Base-by-base conservation (phyloP, 1,140 invertebrate genomes). In the Zaprionus africanus region DNA sequence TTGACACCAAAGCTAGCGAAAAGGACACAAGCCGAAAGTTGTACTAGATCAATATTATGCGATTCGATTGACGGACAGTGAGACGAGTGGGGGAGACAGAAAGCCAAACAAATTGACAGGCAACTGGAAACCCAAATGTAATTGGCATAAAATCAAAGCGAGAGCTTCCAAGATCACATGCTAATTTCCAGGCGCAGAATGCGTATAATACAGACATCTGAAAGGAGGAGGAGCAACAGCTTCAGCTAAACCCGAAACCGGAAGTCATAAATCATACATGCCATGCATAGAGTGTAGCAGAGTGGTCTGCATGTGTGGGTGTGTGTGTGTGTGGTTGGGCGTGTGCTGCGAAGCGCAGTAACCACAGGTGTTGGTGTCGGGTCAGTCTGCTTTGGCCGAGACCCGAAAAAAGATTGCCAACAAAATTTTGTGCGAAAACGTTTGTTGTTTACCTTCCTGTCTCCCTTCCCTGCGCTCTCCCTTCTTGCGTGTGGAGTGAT, bases 1-100 rank as follows among this genome's bases (percentile, higher is more conserved):
- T 82, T 85, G 82, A 85, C 76, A 82, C 74, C 73, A 57, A 43
- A 71, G 12, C 61, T 65, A 53, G 59, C 67, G 59, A 72, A 86
- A 68, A 59, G 79, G 79, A 76, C 82, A 62, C 69, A 68, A 36
- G 54, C 74, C 60, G 49, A 41, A 60, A 36, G 58, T 66, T 24
- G 76, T 61, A 81, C 82, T 76, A 85, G 82, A 86, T 85, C 82
- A 86, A 86, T 85, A 82, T 79, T 82, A 87, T 87, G 63, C 68
- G 71, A 79, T 87, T 79, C 82, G 74, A 78, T 68, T 84, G 76
- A 82, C 60, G 78, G 76, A 76, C 62, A 59, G 79, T 63, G 53
- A 41, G 78, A 66, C 65, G 66, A 76, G 28, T 66, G 82, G 22
- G 22, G 19, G n/a, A 9, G 61, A 72, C 65, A 69, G 60, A 22